These are phyloP conservation scores for Danio tinwini DNA, from an alignment of 2,797 vertebrate species.

Conservation along the genomic window DNA sequence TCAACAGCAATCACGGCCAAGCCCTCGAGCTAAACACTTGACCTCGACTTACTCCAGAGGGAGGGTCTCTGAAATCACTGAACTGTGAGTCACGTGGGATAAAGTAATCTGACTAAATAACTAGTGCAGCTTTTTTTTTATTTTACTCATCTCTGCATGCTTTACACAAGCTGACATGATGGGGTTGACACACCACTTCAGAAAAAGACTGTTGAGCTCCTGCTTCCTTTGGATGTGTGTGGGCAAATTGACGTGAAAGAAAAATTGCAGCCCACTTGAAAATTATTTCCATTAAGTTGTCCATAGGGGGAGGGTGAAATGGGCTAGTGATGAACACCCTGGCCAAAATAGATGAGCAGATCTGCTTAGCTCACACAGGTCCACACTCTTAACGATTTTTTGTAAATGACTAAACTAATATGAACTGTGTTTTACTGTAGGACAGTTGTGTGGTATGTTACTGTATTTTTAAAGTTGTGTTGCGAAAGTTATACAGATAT, in stretches of 20 bases:
- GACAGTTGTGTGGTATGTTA: too few relatives aligned
- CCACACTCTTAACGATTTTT: too few relatives aligned
- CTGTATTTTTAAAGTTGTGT: too few relatives aligned
- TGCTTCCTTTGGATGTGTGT: constrained; percentile 19
- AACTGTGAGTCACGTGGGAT: neutral
- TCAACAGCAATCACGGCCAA: constrained; percentile 6
- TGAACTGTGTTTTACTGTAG: too few relatives aligned
- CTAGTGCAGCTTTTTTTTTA: neutral
- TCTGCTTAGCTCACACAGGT: neutral
- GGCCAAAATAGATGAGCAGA: constrained; percentile 13
- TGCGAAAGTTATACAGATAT: too few relatives aligned
- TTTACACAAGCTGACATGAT: neutral
- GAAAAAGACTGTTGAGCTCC: neutral
- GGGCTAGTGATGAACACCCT: constrained; percentile 32
- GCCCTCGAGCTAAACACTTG: constrained; percentile 27
- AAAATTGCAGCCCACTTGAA: constrained; percentile 34
- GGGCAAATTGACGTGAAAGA: constrained; percentile 43
- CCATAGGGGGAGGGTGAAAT: constrained; percentile 22
- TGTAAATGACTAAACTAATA: too few relatives aligned
- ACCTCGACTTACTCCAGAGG: neutral
- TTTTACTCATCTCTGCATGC: neutral
- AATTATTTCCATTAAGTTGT: constrained; percentile 33
- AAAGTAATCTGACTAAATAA: neutral
- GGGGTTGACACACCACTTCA: neutral
- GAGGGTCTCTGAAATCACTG: neutral